These are phyloP conservation scores for Gymnobelideus leadbeateri DNA, from an alignment of 2,113 vertebrate species.

Conservation along the genomic window DNA sequence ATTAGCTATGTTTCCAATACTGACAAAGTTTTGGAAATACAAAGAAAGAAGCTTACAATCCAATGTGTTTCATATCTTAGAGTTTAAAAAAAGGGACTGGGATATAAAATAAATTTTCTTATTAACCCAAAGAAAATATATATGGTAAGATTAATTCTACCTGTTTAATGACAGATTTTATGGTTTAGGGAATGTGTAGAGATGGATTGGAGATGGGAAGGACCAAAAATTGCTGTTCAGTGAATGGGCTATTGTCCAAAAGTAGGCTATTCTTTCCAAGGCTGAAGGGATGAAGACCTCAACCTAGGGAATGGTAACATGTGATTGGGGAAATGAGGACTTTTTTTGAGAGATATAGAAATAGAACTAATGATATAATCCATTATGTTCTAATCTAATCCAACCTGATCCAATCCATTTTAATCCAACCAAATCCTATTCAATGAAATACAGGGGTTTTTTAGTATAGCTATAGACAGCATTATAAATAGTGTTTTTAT, in stretches of 20 bases:
- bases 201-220: not conserved
- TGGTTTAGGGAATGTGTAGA: not conserved
- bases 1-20: too few species aligned
- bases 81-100: not conserved
- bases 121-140: not conserved
- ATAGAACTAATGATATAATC: too few species aligned
- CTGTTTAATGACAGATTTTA: not conserved
- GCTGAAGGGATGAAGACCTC: not conserved
- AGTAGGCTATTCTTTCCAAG: not conserved
- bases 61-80: not conserved
- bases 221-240: not conserved
- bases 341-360: not conserved
- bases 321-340: not conserved
- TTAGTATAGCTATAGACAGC: too few species aligned
- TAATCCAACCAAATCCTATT: too few species aligned
- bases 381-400: too few species aligned
- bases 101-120: not conserved
- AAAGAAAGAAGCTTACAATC: too few species aligned
- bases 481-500: too few species aligned
- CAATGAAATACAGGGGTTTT: too few species aligned
- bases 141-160: not conserved
- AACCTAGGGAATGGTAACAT: not conserved
- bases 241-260: not conserved
- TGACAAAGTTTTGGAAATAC: too few species aligned
- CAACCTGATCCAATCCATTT: too few species aligned